Evolutionary conservation across 2,888 invertebrate species (phyloP).

Genomic region (Troides helena): DNA sequence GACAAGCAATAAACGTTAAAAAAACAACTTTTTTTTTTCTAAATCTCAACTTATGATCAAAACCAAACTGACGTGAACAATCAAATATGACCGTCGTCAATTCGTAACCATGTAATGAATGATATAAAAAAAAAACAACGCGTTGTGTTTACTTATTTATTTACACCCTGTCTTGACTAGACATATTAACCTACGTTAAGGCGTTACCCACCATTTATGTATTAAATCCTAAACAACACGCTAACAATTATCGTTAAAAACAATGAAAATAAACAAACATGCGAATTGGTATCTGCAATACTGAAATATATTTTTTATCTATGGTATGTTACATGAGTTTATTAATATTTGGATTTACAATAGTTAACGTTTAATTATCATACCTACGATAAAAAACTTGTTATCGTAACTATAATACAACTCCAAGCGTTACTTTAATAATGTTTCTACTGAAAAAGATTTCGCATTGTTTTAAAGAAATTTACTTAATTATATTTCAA

Average conservation of each 20-base stretch:
- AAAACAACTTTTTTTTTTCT: neutral
- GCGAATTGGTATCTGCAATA: constrained; percentile 34
- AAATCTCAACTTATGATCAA: neutral
- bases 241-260: constrained; percentile 14
- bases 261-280: constrained; percentile 30
- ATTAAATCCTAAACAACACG: constrained; percentile 8
- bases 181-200: constrained; percentile 29
- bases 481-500: too few species aligned
- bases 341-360: too few species aligned
- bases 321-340: too few species aligned
- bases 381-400: too few species aligned
- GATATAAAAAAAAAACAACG: neutral
- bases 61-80: neutral
- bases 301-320: constrained; percentile 22
- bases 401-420: too few species aligned
- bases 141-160: constrained; percentile 19
- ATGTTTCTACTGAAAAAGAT: too few species aligned
- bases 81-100: neutral
- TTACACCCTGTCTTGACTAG: constrained; percentile 36
- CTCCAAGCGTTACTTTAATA: too few species aligned
- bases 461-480: too few species aligned
- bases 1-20: neutral
- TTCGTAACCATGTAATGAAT: too few species aligned
- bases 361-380: neutral
- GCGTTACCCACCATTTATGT: constrained; percentile 2